Evolutionary conservation across 2,797 vertebrate genomes (phyloP).

Genomic region (Notoglanidium macrostoma): DNA sequence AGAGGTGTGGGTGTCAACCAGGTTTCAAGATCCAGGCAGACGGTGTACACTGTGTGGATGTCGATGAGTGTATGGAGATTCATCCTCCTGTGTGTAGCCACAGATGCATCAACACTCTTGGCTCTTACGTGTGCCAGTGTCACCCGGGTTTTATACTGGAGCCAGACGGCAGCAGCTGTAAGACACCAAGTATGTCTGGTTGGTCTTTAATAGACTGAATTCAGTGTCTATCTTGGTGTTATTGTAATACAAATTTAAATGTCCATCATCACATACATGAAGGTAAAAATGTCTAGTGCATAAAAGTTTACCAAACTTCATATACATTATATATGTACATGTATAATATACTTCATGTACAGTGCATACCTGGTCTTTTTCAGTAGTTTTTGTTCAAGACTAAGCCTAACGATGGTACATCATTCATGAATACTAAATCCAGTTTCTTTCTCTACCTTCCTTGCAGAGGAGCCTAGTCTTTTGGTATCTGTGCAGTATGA

Average conservation of each 20-base stretch:
- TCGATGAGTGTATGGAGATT: slow-evolving; percentile 78
- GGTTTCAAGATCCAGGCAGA: slow-evolving; percentile 72
- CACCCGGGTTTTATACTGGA: slow-evolving; percentile 82
- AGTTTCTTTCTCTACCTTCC: not conserved
- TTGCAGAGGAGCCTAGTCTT: slow-evolving; percentile 80
- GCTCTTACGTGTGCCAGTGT: slow-evolving; percentile 82
- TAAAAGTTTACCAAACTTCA: not conserved
- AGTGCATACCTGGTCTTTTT: not conserved
- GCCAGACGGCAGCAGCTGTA: slow-evolving; percentile 80
- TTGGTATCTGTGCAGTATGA: slow-evolving; percentile 84
- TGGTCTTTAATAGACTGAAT: not conserved
- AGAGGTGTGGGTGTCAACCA: slow-evolving; percentile 79
- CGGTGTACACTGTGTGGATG: slow-evolving; percentile 75
- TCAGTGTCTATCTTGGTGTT: not conserved
- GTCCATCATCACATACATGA: not conserved
- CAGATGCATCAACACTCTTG: slow-evolving; percentile 78
- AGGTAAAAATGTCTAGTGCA: not conserved
- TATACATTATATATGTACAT: no score
- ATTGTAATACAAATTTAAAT: not conserved
- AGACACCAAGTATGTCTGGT: slow-evolving; percentile 76
- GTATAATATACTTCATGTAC: no score
- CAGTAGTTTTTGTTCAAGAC: not conserved
- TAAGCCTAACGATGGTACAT: not conserved
- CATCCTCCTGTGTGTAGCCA: slow-evolving; percentile 77
- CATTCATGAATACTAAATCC: not conserved